Base-by-base conservation (phyloP, 2,888 invertebrate species). In the Ichneumon xanthorius region DNA sequence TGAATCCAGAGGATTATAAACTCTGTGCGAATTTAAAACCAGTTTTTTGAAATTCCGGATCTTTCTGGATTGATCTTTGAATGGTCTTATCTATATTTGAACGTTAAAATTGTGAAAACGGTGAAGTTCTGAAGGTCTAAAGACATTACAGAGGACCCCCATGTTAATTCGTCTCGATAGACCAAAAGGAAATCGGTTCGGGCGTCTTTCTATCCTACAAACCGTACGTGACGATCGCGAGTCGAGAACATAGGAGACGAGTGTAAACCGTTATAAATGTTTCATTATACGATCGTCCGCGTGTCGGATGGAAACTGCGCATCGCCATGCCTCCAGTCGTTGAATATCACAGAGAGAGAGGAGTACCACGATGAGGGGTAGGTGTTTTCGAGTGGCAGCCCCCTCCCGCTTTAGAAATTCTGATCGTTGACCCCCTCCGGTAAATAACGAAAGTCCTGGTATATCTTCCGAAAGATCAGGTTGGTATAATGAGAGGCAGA, bases 401-500 rank as follows among this genome's bases (percentile, higher is more conserved):
- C 68, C 71, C 77, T 37, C 55, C 40, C 45, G 40, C 81, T 84
- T 87, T 89, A 88, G 83, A 90, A 89, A 85, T 88, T 89, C 88
- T 90, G 90, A 92, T 91, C 92, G 91, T 92, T 92, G 90, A 91
- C 90, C 92, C 90, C 91, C 90, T 86, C 87, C 90, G 91, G 93
- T 93, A 93, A 93, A 93, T 93, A 93, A 93, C 91, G 90, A 91
- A 92, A 92, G 91, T 92, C 91, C 89, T 89, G 91, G 90, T 91
- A 91, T 93, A 93, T 93, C 91, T 92, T 92, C 92, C 90, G 90
- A 92, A 90, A 92, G 93, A 93, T 93, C 93, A 92, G 91, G 92
- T 92, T 91, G 90, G 92, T 92, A 94, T 93, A 93, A 93, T 93
- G 92, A 92, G 92, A 92, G 92, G 93, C 92, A 92, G 91, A 53